phyloP scores from a whole-genome alignment of 1,140 invertebrate genomes.

The Bombus vancouverensis region DNA sequence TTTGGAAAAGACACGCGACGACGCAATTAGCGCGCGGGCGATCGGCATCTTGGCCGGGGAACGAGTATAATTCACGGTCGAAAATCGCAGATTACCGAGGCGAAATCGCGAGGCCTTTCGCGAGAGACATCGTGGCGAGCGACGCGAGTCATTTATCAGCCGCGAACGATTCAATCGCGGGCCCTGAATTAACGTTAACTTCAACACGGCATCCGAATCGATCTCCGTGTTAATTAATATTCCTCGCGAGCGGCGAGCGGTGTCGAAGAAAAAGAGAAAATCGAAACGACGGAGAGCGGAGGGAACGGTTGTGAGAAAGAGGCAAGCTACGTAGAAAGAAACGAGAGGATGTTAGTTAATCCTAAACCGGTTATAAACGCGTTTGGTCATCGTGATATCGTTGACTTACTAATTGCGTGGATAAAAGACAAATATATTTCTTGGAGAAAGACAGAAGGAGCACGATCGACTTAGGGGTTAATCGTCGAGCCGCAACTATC shows the following conservation, averaged over 20 bases:
- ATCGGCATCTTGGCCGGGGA: neutral
- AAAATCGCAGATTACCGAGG: conserved; percentile 8
- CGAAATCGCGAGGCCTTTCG: neutral
- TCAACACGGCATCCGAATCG: conserved; percentile 60
- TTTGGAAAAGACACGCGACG: neutral
- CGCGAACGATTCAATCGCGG: conserved; percentile 63
- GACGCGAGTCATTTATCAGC: conserved; percentile 60
- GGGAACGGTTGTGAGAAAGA: neutral
- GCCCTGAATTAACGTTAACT: conserved; percentile 66
- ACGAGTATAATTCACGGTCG: conserved; percentile 19
- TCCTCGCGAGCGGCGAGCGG: conserved; percentile 16
- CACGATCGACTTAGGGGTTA: conserved; percentile 21
- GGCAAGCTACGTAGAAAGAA: neutral
- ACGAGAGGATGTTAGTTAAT: conserved; percentile 62
- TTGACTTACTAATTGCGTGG: conserved; percentile 73
- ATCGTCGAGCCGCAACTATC: conserved; percentile 1
- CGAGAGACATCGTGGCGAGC: neutral
- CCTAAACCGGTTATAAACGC: conserved; percentile 71
- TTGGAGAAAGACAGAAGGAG: neutral
- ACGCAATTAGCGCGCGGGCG: conserved; percentile 6
- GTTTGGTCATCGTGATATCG: conserved; percentile 68
- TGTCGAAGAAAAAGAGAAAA: conserved; percentile 19
- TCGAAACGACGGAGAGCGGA: neutral
- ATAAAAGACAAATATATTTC: conserved; percentile 71
- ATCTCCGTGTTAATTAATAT: conserved; percentile 71